Percentiles rank a stretch among this genome's conserved stretches.
phyloP scores from a whole-genome alignment of 1,140 invertebrate species.

The Lepidurus couesii region DNA sequence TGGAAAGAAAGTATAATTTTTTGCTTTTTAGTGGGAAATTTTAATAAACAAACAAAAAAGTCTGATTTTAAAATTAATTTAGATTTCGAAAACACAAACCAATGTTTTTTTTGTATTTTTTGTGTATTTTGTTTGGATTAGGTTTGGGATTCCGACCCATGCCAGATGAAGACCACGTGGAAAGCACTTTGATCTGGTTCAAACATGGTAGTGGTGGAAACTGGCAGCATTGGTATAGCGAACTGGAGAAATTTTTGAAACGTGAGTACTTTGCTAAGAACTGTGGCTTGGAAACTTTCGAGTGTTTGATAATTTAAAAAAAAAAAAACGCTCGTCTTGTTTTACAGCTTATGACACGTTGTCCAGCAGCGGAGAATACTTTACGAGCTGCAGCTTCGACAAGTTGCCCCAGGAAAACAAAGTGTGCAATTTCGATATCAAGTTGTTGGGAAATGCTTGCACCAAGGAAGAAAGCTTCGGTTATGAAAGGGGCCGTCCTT shows the following conservation, averaged over 20 bases:
- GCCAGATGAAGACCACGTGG: conserved; percentile 78
- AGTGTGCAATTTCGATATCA: conserved; percentile 61
- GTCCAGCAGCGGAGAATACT: conserved; percentile 41
- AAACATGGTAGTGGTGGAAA: conserved; percentile 70
- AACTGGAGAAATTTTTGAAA: conserved; percentile 64
- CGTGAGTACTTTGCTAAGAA: conserved; percentile 53
- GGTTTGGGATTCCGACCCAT: conserved; percentile 89
- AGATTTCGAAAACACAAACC: neutral
- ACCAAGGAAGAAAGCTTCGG: conserved; percentile 63
- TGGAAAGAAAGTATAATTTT: neutral
- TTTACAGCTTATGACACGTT: conserved; percentile 57
- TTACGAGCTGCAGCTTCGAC: conserved; percentile 57
- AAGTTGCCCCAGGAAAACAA: conserved; percentile 56
- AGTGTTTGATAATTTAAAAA: conserved; percentile 19
- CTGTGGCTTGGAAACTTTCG: neutral
- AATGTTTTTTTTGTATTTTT: conserved; percentile 9
- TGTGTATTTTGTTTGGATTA: conserved; percentile 42
- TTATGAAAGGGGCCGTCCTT: conserved; percentile 65
- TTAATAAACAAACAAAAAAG: neutral
- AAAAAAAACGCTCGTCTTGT: conserved; percentile 20
- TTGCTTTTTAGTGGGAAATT: too few relatives aligned
- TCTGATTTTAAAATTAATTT: neutral
- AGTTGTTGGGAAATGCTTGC: conserved; percentile 58
- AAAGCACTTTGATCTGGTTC: conserved; percentile 91
- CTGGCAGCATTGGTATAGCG: conserved; percentile 68